These are phyloP conservation scores for Callionymus lyra DNA, from an alignment of 2,113 vertebrate species.

Conservation along the genomic window DNA sequence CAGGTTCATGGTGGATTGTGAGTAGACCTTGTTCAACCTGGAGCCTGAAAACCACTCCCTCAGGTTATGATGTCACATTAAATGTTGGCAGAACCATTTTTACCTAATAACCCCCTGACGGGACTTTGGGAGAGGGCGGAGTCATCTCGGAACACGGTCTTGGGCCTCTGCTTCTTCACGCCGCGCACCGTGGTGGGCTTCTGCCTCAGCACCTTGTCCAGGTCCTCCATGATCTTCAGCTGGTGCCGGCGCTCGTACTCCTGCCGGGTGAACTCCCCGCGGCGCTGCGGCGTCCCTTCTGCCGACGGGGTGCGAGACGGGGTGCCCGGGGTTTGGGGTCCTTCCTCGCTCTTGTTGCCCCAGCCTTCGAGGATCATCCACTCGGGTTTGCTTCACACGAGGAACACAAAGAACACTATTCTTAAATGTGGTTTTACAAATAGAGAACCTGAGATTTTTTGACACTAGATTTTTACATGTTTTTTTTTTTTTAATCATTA, in stretches of 20 bases:
- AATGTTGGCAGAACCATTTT: no score
- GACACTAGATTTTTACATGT: no score
- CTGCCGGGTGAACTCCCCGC: constrained; percentile 77
- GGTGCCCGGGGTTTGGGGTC: constrained; percentile 45
- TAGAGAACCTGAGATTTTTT: no score
- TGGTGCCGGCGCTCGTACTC: constrained; percentile 81
- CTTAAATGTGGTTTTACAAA: neutral
- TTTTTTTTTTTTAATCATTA: no score
- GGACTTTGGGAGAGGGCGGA: constrained; percentile 78
- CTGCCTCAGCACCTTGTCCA: constrained; percentile 82
- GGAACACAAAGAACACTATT: constrained; percentile 4
- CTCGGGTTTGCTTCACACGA: constrained; percentile 42
- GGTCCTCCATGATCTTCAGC: constrained; percentile 85
- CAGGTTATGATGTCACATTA: neutral
- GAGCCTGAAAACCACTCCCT: constrained; percentile 57
- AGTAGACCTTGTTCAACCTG: constrained; percentile 81
- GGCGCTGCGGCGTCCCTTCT: constrained; percentile 66
- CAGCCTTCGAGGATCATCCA: constrained; percentile 61
- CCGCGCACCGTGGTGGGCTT: constrained; percentile 69
- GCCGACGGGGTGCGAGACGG: constrained; percentile 47
- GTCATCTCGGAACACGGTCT: constrained; percentile 82
- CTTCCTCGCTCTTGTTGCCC: constrained; percentile 52
- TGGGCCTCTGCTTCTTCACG: constrained; percentile 74
- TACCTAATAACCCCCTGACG: constrained; percentile 77
- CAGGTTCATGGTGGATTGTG: constrained; percentile 82